Conservation (phyloP, 2,888 invertebrate species). For the Cryptophagus acutangulus region DNA sequence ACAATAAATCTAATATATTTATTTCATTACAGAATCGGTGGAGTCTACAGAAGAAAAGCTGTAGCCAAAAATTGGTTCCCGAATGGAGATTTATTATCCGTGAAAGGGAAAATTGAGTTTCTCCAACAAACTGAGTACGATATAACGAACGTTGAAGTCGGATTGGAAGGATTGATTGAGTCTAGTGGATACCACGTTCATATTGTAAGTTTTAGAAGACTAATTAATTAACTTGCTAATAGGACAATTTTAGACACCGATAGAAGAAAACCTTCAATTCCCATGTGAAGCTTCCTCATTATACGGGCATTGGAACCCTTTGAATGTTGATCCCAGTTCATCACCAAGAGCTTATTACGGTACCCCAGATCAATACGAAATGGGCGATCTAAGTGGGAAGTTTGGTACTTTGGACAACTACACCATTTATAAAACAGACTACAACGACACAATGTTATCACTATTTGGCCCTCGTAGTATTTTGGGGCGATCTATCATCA, state of each 20-base stretch:
- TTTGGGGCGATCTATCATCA: constrained; percentile 78
- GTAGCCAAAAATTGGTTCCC: constrained; percentile 86
- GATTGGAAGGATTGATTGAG: constrained; percentile 65
- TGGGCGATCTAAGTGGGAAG: constrained; percentile 83
- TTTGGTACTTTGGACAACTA: constrained; percentile 70
- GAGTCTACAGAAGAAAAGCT: constrained; percentile 73
- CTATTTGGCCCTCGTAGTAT: constrained; percentile 78
- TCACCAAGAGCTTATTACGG: constrained; percentile 58
- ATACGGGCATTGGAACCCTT: constrained; percentile 85
- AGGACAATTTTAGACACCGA: constrained; percentile 62
- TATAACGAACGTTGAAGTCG: constrained; percentile 70
- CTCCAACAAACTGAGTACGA: constrained; percentile 84
- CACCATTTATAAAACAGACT: constrained; percentile 54
- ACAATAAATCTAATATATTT: too few species aligned
- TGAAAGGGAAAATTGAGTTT: constrained; percentile 75
- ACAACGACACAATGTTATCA: constrained; percentile 77
- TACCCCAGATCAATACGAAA: constrained; percentile 79
- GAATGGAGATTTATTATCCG: constrained; percentile 61
- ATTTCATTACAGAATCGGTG: constrained; percentile 71
- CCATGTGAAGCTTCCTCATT: constrained; percentile 80
- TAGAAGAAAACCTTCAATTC: constrained; percentile 77
- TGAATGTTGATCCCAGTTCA: constrained; percentile 59
- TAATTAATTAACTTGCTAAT: not conserved
- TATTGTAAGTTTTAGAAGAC: constrained; percentile 55
- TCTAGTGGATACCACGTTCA: constrained; percentile 78